Percentiles rank a stretch among this genome's conserved stretches.
These are phyloP conservation scores for Zaprionus tsacasi DNA, from an alignment of 1,140 invertebrate species.

Conservation along the genomic window DNA sequence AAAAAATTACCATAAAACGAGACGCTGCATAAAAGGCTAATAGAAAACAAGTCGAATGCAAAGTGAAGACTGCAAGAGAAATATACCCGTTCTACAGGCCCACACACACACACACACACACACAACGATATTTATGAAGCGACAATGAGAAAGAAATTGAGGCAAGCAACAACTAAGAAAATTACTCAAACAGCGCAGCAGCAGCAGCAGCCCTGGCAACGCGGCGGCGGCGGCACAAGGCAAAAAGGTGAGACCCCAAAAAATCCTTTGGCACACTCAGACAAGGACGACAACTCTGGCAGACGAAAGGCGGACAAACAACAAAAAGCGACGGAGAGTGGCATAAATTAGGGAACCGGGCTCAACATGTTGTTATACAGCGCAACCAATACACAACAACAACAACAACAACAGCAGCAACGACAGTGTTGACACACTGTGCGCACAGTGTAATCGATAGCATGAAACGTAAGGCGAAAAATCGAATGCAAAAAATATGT, in stretches of 20 bases:
- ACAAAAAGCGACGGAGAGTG: conserved; percentile 47
- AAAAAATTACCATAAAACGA: conserved; percentile 70
- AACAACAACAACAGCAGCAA: conserved; percentile 23
- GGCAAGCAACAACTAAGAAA: conserved; percentile 9
- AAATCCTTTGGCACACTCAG: conserved; percentile 75
- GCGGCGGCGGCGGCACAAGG: conserved; percentile 7
- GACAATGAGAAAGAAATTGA: conserved; percentile 14
- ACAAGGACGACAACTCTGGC: conserved; percentile 49
- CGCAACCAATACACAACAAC: conserved; percentile 35
- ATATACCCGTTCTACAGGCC: neutral
- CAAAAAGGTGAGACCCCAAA: conserved; percentile 65
- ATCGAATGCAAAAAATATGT: neutral
- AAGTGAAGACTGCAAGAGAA: conserved; percentile 2
- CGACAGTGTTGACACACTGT: conserved; percentile 60
- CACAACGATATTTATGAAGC: neutral
- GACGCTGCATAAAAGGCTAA: conserved; percentile 51
- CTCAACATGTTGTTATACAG: conserved; percentile 58
- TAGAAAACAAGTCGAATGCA: conserved; percentile 25
- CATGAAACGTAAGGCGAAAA: neutral
- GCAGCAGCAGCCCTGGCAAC: neutral
- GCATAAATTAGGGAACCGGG: conserved; percentile 72
- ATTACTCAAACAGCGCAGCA: neutral
- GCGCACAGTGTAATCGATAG: conserved; percentile 34
- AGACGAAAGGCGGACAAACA: neutral
- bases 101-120: neutral